Base-by-base conservation (phyloP, 64 coral and sea anemone genomes). In the Stichodactyla helianthus region DNA sequence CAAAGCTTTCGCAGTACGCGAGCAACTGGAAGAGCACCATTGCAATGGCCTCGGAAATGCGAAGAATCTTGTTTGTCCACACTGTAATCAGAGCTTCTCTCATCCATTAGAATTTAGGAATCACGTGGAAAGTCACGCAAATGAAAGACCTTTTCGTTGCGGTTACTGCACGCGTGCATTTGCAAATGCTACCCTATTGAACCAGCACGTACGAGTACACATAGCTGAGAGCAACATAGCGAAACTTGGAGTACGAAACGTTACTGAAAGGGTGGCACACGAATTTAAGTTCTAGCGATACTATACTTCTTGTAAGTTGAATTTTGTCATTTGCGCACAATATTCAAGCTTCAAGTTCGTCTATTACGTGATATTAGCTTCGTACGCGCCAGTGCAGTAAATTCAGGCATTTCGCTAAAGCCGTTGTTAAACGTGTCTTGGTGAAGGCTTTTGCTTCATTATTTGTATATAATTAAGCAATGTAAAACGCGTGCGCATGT, bases 81-180 rank as follows among this genome's bases (percentile, higher is more conserved):
- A 97, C 44, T 97, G 94, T 18, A 97, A 84, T 68, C 94, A 97
- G 70, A 85, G 87, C 27, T 97, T 97, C 53, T 87, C 94, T 26
- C 94, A 93, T 64, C 94, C 94, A 10, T 52, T 93, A 51, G 94
- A 97, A 71, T 97, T 93, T 65, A 87, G 94, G 5, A 87, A 83
- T 25, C 94, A 97, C 50, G 92, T 97, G 18, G 94, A 97, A 82
- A 78, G 91, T 17, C 94, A 97, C 28, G 91, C 91, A 1, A 97
- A 97, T 58, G 94, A 97, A 71, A 92, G 94, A 51, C 94, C 94
- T 31, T 97, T 97, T 83, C 88, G 94, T 35, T 97, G 94, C 25
- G 94, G 94, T 4, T 97, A 93, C 56, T 97, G 94, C 84, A 87
- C 94, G 84, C 89, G 91, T n/a, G 94, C 94, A 25, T 97, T 97